phyloP scores from a whole-genome alignment of 1,140 invertebrate species.

The Drosophila prosaltans region DNA sequence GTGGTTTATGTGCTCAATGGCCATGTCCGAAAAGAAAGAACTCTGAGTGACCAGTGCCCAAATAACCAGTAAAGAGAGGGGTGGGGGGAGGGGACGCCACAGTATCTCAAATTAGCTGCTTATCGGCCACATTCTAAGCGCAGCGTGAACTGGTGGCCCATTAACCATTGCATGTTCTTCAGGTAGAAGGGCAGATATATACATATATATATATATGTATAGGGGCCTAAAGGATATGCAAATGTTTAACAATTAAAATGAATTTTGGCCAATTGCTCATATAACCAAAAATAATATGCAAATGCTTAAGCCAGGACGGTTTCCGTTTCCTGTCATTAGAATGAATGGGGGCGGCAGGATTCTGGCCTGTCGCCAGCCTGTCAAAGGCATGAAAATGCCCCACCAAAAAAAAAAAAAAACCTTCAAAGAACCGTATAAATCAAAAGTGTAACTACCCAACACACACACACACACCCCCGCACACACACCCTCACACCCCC shows the following conservation, averaged over 20 bases:
- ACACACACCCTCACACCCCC: neutral
- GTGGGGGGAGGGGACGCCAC: neutral
- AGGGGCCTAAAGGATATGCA: conserved; percentile 40
- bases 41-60: conserved; percentile 11
- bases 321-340: conserved; percentile 73
- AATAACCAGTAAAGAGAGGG: too few relatives aligned
- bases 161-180: conserved; percentile 57
- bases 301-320: conserved; percentile 64
- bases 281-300: conserved; percentile 58
- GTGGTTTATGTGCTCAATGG: conserved; percentile 66
- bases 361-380: conserved; percentile 67
- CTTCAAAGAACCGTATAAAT: conserved; percentile 77
- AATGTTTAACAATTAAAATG: conserved; percentile 73
- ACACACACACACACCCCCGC: neutral
- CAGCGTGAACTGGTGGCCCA: conserved; percentile 71
- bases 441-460: conserved; percentile 65
- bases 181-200: neutral
- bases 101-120: conserved; percentile 76
- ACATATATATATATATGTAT: neutral
- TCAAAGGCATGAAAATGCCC: conserved; percentile 79
- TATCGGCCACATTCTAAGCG: conserved; percentile 69
- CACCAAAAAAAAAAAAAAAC: neutral
- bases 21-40: conserved; percentile 49
- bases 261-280: conserved; percentile 80
- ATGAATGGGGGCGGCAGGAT: conserved; percentile 50